Evolutionary conservation across 1,140 invertebrate species (phyloP), one percentile per base, ranked within the genome.

Genomic region (Drusus annulatus): DNA sequence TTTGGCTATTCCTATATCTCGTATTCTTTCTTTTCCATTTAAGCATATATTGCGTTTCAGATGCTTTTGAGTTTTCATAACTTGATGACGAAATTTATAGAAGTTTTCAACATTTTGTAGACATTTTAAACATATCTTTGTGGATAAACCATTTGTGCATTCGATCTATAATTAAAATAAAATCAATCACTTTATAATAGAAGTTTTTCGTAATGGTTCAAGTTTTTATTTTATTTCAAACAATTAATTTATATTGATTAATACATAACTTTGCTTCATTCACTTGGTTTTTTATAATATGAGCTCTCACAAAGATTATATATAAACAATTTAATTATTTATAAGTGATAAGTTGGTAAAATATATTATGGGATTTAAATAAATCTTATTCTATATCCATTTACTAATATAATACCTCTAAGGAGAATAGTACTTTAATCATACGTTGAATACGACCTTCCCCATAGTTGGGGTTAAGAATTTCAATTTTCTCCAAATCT

Each of bases 381-480:
- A 63, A 28, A 25, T 3, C 17, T 36, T 15, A 65, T 36, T 6
- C 6, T 15, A 31, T 45, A 13, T 45, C 10, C 10, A 45, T 45
- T 31, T 17, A 28, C 2, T 15, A 28, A 36, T 65, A 25, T 3
- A 25, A 17, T 62, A 62, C 71, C 78, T 68, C 78, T 50, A 80
- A 36, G 3, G 78, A 80, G 36, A 80, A 80, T 8, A 80, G 19
- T 60, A n/a, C 23, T 58, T 80, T 19, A 36, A 80, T 58, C 36
- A 80, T 45, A 21, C 15, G 23, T 19, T 6, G 36, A 75, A 80
- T 10, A 25, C 52, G 17, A 16, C 21, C 50, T 74, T 74, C 51
- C 28, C 3, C 10, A 28, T 6, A 6, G 15, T 56, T 17, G 25
- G n/a, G 13, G 15, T 50, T 58, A 28, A 75, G 50, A 56, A 75